phyloP scores from a whole-genome alignment of 2,113 vertebrate species.

The Megalops atlanticus region DNA sequence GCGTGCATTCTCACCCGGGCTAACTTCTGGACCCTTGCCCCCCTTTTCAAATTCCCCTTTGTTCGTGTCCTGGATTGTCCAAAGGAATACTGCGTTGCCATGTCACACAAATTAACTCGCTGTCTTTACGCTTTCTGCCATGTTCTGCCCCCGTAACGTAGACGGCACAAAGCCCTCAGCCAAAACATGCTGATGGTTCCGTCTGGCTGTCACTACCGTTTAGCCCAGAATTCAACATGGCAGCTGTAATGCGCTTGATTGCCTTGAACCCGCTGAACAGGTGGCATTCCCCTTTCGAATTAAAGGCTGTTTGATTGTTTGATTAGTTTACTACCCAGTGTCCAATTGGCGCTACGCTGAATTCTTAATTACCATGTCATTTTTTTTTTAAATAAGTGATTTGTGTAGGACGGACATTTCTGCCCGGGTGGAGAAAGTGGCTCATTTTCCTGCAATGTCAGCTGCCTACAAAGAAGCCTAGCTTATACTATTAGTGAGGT shows the following conservation, averaged over 20 bases:
- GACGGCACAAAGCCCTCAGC: not conserved
- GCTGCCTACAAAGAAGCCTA: not conserved
- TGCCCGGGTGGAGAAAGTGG: not conserved
- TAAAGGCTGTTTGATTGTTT: not conserved
- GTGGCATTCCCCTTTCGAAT: not conserved
- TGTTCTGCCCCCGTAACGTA: not conserved
- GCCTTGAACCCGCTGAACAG: constrained; percentile 19
- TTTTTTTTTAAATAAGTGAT: not conserved
- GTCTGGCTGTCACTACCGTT: constrained; percentile 31
- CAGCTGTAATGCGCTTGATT: constrained; percentile 21
- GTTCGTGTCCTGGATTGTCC: constrained; percentile 6
- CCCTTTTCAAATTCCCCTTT: not conserved
- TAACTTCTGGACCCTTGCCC: constrained; percentile 8
- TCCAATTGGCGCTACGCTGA: not conserved
- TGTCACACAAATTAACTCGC: constrained; percentile 34
- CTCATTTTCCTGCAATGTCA: not conserved
- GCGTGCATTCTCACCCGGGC: not conserved
- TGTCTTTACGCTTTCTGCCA: constrained; percentile 9
- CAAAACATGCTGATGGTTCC: not conserved
- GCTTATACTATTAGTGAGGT: no score
- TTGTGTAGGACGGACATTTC: not conserved
- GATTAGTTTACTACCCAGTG: not conserved
- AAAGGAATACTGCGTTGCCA: not conserved
- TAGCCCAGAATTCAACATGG: constrained; percentile 9
- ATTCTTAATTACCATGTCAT: not conserved